phyloP scores from a whole-genome alignment of 2,797 vertebrate species.

The Dallia pectoralis region DNA sequence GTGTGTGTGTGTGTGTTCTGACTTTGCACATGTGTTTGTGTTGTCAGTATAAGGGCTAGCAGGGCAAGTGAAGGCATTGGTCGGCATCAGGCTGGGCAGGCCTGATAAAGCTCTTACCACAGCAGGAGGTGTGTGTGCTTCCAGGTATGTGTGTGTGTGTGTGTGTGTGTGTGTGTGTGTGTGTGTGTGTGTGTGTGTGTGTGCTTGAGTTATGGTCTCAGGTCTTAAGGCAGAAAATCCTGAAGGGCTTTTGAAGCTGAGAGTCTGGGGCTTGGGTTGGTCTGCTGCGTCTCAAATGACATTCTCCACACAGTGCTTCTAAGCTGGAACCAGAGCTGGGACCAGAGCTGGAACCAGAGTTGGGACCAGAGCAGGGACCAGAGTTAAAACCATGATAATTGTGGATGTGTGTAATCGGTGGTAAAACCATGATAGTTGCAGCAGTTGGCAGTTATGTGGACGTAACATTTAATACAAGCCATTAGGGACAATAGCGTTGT shows the following conservation, averaged over 20 bases:
- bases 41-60: constrained; percentile 54
- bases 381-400: constrained; percentile 51
- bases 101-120: constrained; percentile 62
- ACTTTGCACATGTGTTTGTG: neutral
- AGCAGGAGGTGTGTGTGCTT: neutral
- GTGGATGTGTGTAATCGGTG: constrained; percentile 38
- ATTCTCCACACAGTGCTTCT: constrained; percentile 60
- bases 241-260: constrained; percentile 60
- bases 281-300: constrained; percentile 62
- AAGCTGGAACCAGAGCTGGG: too few relatives aligned
- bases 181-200: neutral
- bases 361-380: too few relatives aligned
- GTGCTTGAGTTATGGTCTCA: neutral
- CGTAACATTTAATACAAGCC: constrained; percentile 56
- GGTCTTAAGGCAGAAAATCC: constrained; percentile 20
- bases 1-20: neutral
- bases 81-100: constrained; percentile 48
- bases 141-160: neutral
- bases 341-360: too few relatives aligned
- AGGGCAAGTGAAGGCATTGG: constrained; percentile 54
- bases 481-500: constrained; percentile 54
- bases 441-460: constrained; percentile 52
- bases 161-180: neutral
- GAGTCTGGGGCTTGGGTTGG: constrained; percentile 36
- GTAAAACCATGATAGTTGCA: constrained; percentile 51